Evolutionary conservation across 1,140 invertebrate species (phyloP), one percentile per base, ranked within the genome.

Genomic region (Vanessa atalanta): DNA sequence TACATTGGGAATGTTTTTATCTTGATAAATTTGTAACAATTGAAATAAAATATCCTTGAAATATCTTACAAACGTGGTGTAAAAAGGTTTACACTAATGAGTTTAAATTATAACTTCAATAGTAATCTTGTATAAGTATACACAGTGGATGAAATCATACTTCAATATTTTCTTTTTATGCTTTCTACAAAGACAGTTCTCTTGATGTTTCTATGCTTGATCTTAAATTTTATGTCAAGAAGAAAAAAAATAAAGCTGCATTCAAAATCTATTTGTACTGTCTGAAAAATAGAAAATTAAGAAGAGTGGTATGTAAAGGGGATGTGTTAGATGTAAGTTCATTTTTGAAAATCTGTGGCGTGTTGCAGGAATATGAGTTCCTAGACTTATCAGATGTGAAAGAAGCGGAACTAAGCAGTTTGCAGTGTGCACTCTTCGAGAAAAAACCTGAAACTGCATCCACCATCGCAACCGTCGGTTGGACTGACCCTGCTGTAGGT

Each of bases 331-430:
- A 65, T 70, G 64, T 68, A 76, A 72, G 73, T 55, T 67, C 71
- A 78, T 70, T 76, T 66, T 76, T 84, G 76, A 84, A 86, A 70
- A 68, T 72, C 3, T 71, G 82, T 88, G 86, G 76, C 84, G 72
- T 92, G 85, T 91, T 91, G 86, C 90, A 93, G 93, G 93, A 93
- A 87, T 93, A 93, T 93, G 91, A 93, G 89, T 93, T 93, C 92
- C 90, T 93, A 88, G 93, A 93, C 88, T 91, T 93, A 80, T 90
- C 93, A 88, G 93, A 93, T 92, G 92, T 93, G 87, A 93, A 92
- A 86, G 92, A 90, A 86, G 89, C 91, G 73, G 93, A 93, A 77
- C 85, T 92, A 72, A 89, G 87, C 87, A 93, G 90, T 80, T 88
- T 93, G 83, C 88, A 93, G 83, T 90, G 91, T 73, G 92, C 93